Evolutionary conservation across 35 echinoderm and acorn worm genomes (phyloP).

Genomic region (Eucidaris tribuloides): DNA sequence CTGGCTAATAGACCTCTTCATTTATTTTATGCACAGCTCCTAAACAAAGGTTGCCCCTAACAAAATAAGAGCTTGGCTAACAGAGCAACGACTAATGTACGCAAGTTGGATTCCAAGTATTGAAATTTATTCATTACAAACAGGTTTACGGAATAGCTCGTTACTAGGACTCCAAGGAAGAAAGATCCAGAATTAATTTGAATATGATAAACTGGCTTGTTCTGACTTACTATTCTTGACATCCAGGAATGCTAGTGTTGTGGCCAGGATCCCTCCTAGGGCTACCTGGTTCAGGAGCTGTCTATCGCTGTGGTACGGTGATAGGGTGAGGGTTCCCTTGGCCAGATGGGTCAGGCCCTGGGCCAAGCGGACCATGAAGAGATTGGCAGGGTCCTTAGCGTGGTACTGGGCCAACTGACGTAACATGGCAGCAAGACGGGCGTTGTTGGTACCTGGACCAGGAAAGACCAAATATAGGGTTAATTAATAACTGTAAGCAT

Average conservation of each 20-base stretch:
- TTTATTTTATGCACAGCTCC: too few species aligned
- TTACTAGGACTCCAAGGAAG: too few species aligned
- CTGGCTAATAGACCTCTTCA: too few species aligned
- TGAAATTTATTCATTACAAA: too few species aligned
- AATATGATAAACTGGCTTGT: too few species aligned
- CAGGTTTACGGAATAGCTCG: too few species aligned
- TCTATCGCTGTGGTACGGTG: slow-evolving; percentile 94
- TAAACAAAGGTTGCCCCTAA: too few species aligned
- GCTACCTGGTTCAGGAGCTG: slow-evolving; percentile 93
- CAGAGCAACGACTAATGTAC: too few species aligned
- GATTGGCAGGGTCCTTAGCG: slow-evolving; percentile 89
- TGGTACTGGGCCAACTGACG: slow-evolving; percentile 97
- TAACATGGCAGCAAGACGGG: slow-evolving; percentile 94
- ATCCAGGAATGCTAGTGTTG: slow-evolving; percentile 79
- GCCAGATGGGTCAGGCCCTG: slow-evolving; percentile 97
- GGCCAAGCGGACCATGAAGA: slow-evolving; percentile 96
- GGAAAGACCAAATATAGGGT: background rate
- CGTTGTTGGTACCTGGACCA: slow-evolving; percentile 90
- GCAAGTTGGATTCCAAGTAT: too few species aligned
- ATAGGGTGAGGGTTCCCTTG: slow-evolving; percentile 91
- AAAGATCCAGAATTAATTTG: too few species aligned
- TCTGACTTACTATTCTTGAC: slow-evolving; percentile 99
- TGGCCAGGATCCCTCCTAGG: slow-evolving; percentile 75
- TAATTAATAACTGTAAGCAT: too few species aligned
- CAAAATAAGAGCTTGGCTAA: too few species aligned